Conservation (phyloP, 2,113 vertebrate genomes). For the Nicator chloris region DNA sequence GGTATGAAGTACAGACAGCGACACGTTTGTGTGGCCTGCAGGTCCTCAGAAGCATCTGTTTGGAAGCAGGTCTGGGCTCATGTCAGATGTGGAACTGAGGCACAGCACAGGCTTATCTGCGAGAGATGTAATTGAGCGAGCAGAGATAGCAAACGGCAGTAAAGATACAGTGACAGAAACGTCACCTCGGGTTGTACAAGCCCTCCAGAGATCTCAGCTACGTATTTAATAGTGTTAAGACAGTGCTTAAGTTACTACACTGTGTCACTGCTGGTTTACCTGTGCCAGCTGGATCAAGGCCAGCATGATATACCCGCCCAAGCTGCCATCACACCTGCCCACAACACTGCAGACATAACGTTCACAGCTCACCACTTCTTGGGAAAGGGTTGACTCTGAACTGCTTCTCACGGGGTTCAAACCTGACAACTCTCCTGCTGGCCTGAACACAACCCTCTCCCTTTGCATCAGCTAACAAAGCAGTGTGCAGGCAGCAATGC, state of each 20-base stretch:
- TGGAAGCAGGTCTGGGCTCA: neutral
- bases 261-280: constrained; percentile 24
- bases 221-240: constrained; percentile 10
- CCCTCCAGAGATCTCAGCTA: constrained; percentile 17
- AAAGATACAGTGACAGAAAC: neutral
- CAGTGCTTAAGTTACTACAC: neutral
- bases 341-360: neutral
- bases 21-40: neutral
- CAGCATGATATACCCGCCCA: neutral
- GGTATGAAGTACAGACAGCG: neutral
- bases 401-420: neutral
- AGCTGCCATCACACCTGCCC: constrained; percentile 32
- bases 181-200: neutral
- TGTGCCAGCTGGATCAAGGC: constrained; percentile 43
- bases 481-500: neutral
- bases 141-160: neutral
- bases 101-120: neutral
- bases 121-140: neutral
- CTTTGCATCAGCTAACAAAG: neutral
- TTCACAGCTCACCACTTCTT: neutral
- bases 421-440: neutral
- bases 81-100: neutral
- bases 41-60: neutral
- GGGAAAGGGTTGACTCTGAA: neutral
- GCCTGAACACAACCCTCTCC: neutral